A percentile compares a stretch with the other conserved stretches of the same genome.
phyloP scores from a whole-genome alignment of 2,797 vertebrate genomes.

The Pygocentrus nattereri region DNA sequence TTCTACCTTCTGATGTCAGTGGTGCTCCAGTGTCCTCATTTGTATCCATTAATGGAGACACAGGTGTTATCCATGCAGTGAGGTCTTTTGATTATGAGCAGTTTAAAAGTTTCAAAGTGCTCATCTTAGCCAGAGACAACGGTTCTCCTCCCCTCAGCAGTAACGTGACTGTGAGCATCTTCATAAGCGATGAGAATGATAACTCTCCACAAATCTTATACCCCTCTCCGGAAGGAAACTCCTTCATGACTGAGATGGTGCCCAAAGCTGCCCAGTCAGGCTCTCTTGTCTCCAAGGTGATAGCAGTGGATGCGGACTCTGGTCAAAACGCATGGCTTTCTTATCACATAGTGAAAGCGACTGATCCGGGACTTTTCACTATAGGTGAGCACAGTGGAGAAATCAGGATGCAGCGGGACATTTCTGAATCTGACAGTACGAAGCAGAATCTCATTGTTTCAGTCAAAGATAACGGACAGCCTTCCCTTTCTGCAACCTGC shows the following conservation, averaged over 20 bases:
- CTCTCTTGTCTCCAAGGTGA: constrained; percentile 43
- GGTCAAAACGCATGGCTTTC: not conserved
- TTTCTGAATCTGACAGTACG: constrained; percentile 79
- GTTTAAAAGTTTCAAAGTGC: constrained; percentile 20
- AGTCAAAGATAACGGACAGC: constrained; percentile 64
- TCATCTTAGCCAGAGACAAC: constrained; percentile 44
- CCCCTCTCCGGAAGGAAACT: constrained; percentile 64
- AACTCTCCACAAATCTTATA: constrained; percentile 33
- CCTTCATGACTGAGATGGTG: constrained; percentile 21
- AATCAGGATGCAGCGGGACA: constrained; percentile 78
- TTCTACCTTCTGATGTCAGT: constrained; percentile 65
- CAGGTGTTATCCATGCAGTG: constrained; percentile 49
- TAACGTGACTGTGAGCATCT: constrained; percentile 25
- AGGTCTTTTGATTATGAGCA: constrained; percentile 66
- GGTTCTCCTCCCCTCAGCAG: constrained; percentile 17
- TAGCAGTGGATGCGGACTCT: not conserved
- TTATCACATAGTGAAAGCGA: constrained; percentile 77
- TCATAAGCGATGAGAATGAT: constrained; percentile 16
- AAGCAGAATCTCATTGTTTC: constrained; percentile 76
- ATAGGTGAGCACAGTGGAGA: constrained; percentile 71
- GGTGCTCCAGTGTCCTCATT: constrained; percentile 65
- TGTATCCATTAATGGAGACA: constrained; percentile 54
- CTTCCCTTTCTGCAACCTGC: constrained; percentile 65
- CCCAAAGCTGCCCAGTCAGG: constrained; percentile 23
- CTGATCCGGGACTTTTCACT: constrained; percentile 83